Percentiles rank a stretch among this genome's conserved stretches.
These are phyloP conservation scores for Caenorhabditis macrosperma DNA, from an alignment of 2,888 invertebrate genomes.

Conservation along the genomic window DNA sequence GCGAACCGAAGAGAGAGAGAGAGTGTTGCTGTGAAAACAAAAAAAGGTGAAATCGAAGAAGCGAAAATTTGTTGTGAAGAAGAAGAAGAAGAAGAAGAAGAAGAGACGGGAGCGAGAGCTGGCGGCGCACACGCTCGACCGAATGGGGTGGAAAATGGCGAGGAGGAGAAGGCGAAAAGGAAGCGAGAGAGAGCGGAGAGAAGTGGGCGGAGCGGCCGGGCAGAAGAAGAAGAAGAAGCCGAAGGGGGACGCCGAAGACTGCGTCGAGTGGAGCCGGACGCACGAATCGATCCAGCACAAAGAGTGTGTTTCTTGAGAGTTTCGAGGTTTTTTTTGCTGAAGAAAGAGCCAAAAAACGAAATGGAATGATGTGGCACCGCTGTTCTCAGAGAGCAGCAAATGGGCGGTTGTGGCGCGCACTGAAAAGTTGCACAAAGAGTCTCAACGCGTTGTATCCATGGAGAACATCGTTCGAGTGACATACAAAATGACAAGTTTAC, in stretches of 20 bases:
- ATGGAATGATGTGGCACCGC: not conserved
- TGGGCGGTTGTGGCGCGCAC: no score
- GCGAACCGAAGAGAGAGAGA: not conserved
- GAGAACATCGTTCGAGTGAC: no score
- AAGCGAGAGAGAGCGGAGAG: no score
- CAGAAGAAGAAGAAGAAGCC: no score
- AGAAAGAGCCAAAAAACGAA: no score
- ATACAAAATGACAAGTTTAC: no score
- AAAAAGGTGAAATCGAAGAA: not conserved
- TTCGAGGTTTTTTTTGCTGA: not conserved
- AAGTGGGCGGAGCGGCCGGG: no score
- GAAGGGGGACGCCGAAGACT: no score
- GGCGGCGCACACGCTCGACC: not conserved
- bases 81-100: not conserved
- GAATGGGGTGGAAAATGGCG: conserved; percentile 2
- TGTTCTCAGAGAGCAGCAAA: no score
- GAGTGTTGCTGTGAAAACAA: not conserved
- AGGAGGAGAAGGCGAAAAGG: not conserved
- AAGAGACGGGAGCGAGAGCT: not conserved
- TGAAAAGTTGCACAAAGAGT: no score
- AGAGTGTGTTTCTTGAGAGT: not conserved
- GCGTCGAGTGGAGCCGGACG: no score
- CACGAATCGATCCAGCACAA: not conserved
- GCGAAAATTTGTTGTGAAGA: not conserved
- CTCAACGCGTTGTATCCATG: no score